Conservation (phyloP, 1,140 invertebrate genomes). For the Drosophila pectinifera region DNA sequence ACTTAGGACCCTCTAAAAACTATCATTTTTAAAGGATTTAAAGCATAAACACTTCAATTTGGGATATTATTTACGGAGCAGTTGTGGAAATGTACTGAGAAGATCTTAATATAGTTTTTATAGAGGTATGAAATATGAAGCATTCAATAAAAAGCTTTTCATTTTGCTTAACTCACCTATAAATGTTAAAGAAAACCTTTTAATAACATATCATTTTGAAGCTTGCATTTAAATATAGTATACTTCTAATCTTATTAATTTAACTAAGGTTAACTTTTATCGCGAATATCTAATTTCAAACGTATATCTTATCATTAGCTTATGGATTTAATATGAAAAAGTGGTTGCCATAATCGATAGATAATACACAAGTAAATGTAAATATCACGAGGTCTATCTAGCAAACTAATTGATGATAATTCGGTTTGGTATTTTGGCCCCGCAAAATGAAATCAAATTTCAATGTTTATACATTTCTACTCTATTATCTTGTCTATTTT, state of each 20-base stretch:
- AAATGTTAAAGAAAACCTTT: no score
- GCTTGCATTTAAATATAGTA: background rate
- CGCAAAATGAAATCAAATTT: background rate
- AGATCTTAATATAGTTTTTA: no score
- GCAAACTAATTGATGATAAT: conserved; percentile 2
- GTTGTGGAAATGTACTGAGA: no score
- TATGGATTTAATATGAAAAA: conserved; percentile 17
- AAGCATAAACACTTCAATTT: background rate
- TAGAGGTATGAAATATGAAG: no score
- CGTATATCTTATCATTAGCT: conserved; percentile 11
- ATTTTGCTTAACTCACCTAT: background rate
- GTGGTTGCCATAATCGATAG: conserved; percentile 16
- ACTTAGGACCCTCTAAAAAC: no score
- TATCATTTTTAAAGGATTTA: background rate
- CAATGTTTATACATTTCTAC: no score
- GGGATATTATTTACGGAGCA: no score
- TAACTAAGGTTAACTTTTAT: background rate
- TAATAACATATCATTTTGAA: background rate
- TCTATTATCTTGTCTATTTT: no score
- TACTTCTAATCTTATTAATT: background rate
- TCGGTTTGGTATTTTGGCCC: background rate
- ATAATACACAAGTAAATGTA: conserved; percentile 21
- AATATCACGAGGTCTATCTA: background rate
- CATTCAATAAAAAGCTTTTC: background rate
- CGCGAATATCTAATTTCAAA: background rate